Percentiles rank a stretch among this genome's conserved stretches.
Conservation (phyloP, 2,113 vertebrate genomes). For the Erythrolamprus reginae region DNA sequence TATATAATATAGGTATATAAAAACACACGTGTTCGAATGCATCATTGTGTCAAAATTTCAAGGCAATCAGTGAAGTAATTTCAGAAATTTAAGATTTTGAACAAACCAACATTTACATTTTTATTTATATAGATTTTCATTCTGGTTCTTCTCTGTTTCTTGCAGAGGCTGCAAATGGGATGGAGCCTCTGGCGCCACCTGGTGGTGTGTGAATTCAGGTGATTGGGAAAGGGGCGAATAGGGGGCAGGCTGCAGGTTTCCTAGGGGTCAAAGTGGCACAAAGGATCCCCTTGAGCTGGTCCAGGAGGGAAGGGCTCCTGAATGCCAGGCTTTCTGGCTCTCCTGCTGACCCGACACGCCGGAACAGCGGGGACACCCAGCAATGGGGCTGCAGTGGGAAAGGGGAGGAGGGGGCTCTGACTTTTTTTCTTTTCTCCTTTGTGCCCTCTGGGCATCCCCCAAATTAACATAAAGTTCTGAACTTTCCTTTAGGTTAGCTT, state of each 20-base stretch:
- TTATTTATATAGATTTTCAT: no score
- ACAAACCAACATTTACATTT: no score
- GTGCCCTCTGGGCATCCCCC: not conserved
- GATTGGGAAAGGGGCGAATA: not conserved
- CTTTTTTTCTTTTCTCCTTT: not conserved
- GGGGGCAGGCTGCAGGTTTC: not conserved
- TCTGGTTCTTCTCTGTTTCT: not conserved
- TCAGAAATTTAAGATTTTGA: no score
- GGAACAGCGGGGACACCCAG: not conserved
- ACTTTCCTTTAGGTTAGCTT: no score
- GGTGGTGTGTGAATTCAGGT: not conserved
- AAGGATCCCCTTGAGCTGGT: not conserved
- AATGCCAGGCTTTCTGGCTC: no score
- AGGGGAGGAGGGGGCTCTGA: no score
- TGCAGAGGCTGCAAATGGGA: not conserved
- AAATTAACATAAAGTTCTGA: not conserved
- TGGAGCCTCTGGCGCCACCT: not conserved
- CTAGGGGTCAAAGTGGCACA: not conserved
- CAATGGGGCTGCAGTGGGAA: no score
- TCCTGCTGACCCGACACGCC: not conserved
- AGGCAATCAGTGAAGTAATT: no score
- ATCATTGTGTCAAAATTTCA: no score
- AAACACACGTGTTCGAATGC: no score
- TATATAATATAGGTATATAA: no score
- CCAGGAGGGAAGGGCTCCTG: no score